Percentiles rank a stretch among this genome's conserved stretches.
phyloP scores from a whole-genome alignment of 2,797 vertebrate genomes.

The Hyperoplus immaculatus region DNA sequence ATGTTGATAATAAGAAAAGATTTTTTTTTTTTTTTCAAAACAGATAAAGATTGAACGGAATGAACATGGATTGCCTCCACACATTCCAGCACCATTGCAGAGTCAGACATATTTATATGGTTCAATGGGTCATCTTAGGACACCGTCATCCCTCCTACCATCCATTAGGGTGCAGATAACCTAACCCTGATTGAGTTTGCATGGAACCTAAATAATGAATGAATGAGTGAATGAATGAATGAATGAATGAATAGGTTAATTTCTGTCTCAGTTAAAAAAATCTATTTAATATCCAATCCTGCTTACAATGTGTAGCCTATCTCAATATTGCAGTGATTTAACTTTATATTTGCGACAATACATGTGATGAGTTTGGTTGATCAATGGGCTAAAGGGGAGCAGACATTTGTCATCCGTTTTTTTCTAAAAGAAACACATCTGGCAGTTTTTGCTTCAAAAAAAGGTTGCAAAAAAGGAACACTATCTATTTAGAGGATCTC shows the following conservation, averaged over 20 bases:
- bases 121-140: not conserved
- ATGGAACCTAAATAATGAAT: conserved; percentile 12
- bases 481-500: conserved; percentile 56
- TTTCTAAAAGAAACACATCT: conserved; percentile 56
- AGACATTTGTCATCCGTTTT: conserved; percentile 13
- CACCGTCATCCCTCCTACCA: not conserved
- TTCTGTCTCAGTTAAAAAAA: not conserved
- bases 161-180: not conserved
- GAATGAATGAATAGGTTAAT: conserved; percentile 13
- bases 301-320: conserved; percentile 19
- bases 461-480: conserved; percentile 34
- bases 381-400: conserved; percentile 10
- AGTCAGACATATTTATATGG: not conserved
- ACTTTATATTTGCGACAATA: conserved; percentile 32
- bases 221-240: conserved; percentile 5
- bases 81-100: conserved; percentile 8
- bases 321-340: conserved; percentile 9
- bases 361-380: conserved; percentile 29
- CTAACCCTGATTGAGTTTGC: not conserved
- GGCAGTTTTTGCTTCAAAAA: conserved; percentile 21
- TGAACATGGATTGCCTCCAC: not conserved
- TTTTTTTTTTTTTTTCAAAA: no score
- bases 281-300: not conserved
- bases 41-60: no score
- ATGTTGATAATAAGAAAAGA: no score